Evolutionary conservation across 2,888 invertebrate genomes (phyloP).

Genomic region (Merodon equestris): DNA sequence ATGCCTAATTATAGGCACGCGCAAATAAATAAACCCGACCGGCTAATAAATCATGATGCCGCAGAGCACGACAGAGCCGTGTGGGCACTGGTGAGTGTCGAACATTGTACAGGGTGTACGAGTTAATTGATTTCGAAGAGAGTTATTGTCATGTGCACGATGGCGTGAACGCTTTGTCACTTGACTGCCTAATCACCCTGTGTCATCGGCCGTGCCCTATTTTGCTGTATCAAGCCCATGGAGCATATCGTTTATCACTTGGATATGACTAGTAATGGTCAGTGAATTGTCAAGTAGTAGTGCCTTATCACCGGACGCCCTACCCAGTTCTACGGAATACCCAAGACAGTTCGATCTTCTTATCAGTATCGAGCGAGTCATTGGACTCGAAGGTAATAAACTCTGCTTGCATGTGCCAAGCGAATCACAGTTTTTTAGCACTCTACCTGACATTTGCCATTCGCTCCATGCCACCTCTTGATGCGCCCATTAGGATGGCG

Average conservation of each 20-base stretch:
- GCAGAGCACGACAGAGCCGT: not conserved
- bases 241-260: slow-evolving; percentile 3
- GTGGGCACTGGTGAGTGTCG: slow-evolving; percentile 3
- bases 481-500: not conserved
- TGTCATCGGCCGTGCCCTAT: slow-evolving; percentile 13
- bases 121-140: slow-evolving; percentile 60
- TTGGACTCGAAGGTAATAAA: slow-evolving; percentile 49
- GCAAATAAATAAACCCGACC: slow-evolving; percentile 63
- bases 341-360: slow-evolving; percentile 7
- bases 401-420: slow-evolving; percentile 49
- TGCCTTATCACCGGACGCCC: slow-evolving; percentile 49
- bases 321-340: slow-evolving; percentile 42
- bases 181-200: slow-evolving; percentile 50
- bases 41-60: slow-evolving; percentile 55
- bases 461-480: slow-evolving; percentile 6
- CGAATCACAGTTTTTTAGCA: slow-evolving; percentile 51
- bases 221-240: slow-evolving; percentile 6
- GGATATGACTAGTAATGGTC: not conserved
- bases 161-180: not conserved
- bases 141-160: slow-evolving; percentile 42
- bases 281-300: slow-evolving; percentile 48
- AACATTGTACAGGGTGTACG: slow-evolving; percentile 46
- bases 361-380: slow-evolving; percentile 49
- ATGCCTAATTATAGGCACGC: slow-evolving; percentile 66
- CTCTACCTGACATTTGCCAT: slow-evolving; percentile 51